These are phyloP conservation scores for Phanerotoma sp. DNA, from an alignment of 2,888 invertebrate genomes.

Conservation along the genomic window DNA sequence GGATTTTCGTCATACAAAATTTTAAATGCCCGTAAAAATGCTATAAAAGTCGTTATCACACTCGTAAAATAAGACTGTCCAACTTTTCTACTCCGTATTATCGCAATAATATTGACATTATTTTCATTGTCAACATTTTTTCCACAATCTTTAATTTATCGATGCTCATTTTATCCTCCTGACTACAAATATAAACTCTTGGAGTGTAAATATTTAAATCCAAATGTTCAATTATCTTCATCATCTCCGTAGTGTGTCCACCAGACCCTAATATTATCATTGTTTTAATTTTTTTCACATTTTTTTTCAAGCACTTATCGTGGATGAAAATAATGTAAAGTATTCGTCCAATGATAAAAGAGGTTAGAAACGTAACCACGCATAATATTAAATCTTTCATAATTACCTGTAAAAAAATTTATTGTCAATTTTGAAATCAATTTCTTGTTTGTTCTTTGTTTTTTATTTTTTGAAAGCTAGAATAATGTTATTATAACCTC, in stretches of 20 bases:
- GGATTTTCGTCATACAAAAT: conserved; percentile 71
- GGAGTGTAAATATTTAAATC: conserved; percentile 69
- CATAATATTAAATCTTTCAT: no score
- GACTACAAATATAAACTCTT: conserved; percentile 76
- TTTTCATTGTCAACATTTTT: conserved; percentile 55
- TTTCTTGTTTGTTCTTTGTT: no score
- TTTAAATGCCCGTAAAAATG: conserved; percentile 70
- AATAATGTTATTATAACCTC: no score
- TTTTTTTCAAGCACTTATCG: no score
- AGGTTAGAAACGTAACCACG: no score
- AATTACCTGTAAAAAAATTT: no score
- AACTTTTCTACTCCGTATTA: conserved; percentile 86
- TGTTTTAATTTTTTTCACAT: conserved; percentile 57
- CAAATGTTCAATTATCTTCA: conserved; percentile 69
- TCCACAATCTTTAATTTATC: conserved; percentile 66
- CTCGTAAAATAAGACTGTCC: conserved; percentile 82
- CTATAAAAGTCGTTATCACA: conserved; percentile 73
- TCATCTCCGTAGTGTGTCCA: conserved; percentile 95
- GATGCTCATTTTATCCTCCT: conserved; percentile 75
- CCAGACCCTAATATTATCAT: conserved; percentile 76
- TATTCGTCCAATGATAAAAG: no score
- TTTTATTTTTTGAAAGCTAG: no score
- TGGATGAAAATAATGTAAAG: no score
- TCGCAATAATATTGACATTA: no score
- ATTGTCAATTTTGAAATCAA: no score